A percentile compares a stretch with the other conserved stretches of the same genome.
These are phyloP conservation scores for Elachura formosa DNA, from an alignment of 2,113 vertebrate species.

Conservation along the genomic window DNA sequence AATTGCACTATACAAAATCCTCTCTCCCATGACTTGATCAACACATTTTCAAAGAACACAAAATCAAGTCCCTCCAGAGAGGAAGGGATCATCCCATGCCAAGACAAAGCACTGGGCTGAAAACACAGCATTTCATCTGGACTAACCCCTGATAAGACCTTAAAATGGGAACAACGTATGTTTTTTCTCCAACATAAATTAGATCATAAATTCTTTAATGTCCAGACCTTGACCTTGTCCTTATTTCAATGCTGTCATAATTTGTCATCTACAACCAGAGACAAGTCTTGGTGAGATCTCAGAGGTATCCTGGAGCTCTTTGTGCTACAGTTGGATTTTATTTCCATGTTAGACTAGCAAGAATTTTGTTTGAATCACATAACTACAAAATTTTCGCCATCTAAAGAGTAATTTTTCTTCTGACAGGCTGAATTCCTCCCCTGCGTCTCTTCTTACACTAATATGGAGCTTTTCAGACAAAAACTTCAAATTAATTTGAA, in stretches of 20 bases:
- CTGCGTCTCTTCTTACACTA: background rate
- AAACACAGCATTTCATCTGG: background rate
- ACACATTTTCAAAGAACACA: background rate
- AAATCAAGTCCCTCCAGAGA: background rate
- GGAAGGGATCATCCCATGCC: background rate
- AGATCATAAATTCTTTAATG: background rate
- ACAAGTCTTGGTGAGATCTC: background rate
- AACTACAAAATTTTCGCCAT: background rate
- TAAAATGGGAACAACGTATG: background rate
- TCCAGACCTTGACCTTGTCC: background rate
- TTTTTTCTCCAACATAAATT: background rate
- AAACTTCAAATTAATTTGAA: constrained; percentile 32
- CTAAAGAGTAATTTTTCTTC: background rate
- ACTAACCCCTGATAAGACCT: background rate
- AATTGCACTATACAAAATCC: background rate
- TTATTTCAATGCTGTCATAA: background rate
- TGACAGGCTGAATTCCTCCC: constrained; percentile 19
- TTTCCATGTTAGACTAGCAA: background rate
- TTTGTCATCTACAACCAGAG: background rate
- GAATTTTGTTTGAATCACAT: background rate
- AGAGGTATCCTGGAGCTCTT: background rate
- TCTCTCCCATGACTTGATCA: background rate
- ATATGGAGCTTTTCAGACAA: constrained; percentile 24
- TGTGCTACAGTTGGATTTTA: background rate
- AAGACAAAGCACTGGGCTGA: background rate